Evolutionary conservation across 2,113 vertebrate species (phyloP).

Genomic region (Sylvicapra grimmia): DNA sequence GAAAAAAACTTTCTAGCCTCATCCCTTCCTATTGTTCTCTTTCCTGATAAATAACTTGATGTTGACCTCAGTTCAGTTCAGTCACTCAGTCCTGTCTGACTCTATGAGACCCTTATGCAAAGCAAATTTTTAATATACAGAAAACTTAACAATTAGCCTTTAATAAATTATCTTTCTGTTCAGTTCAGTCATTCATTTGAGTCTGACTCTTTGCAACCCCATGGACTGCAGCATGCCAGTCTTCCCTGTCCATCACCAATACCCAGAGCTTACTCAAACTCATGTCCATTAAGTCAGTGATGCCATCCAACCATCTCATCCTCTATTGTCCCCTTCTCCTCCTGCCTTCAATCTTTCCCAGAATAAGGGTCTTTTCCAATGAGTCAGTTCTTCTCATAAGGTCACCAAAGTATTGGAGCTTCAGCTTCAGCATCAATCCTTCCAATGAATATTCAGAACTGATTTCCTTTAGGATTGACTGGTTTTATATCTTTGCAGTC

Average conservation of each 20-base stretch:
- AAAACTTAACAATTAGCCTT: background rate
- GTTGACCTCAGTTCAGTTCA: background rate
- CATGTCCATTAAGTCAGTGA: background rate
- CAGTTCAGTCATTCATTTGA: background rate
- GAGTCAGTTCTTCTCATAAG: background rate
- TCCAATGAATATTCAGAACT: background rate
- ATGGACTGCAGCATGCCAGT: rapidly evolving
- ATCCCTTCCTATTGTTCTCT: background rate
- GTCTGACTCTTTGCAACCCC: background rate
- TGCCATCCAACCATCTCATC: background rate
- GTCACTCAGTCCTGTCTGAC: background rate
- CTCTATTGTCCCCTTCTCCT: background rate
- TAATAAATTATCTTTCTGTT: background rate
- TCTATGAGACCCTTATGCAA: background rate
- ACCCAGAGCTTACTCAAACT: background rate
- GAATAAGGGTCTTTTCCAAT: background rate
- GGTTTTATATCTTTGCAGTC: background rate
- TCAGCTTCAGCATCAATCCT: background rate
- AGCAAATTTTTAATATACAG: background rate
- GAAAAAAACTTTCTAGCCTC: background rate
- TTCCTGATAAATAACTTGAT: background rate
- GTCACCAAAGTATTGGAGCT: background rate
- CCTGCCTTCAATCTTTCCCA: background rate
- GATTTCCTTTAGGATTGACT: background rate
- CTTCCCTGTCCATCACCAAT: background rate